Conservation (phyloP, 2,113 vertebrate species). For the Leucoraja erinaceus region DNA sequence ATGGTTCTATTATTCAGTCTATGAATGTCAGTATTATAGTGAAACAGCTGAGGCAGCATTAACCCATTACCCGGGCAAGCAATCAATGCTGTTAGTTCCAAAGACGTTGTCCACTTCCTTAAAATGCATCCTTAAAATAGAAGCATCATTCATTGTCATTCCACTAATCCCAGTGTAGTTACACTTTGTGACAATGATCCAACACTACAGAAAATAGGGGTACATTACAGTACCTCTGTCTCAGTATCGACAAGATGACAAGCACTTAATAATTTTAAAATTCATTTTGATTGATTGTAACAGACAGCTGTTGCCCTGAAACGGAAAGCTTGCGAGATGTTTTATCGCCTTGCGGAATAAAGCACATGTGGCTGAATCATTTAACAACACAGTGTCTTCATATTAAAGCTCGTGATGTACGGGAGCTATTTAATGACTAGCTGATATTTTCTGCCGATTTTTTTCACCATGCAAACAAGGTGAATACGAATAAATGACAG, state of each 20-base stretch:
- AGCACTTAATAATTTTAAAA: background rate
- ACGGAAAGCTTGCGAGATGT: background rate
- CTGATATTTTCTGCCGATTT: background rate
- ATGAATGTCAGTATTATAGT: background rate
- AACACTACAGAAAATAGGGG: background rate
- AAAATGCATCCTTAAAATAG: background rate
- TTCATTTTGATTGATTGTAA: background rate
- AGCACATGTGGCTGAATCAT: background rate
- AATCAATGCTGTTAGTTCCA: background rate
- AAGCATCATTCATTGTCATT: background rate
- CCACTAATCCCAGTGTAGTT: background rate
- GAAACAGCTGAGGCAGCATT: background rate
- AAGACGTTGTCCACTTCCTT: background rate
- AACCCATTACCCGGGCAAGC: background rate
- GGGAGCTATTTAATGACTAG: background rate
- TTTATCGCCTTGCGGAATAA: background rate
- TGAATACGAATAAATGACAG: background rate
- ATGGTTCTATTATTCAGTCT: too few species aligned
- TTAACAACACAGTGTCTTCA: background rate
- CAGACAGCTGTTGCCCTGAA: background rate
- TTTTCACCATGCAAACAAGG: background rate
- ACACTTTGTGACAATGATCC: background rate
- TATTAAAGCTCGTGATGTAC: background rate
- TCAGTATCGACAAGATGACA: background rate
- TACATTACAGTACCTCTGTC: too few species aligned